Conservation (phyloP, 30 jellyfish, hydroid and myxozoan genomes). For the Pelagia noctiluca region DNA sequence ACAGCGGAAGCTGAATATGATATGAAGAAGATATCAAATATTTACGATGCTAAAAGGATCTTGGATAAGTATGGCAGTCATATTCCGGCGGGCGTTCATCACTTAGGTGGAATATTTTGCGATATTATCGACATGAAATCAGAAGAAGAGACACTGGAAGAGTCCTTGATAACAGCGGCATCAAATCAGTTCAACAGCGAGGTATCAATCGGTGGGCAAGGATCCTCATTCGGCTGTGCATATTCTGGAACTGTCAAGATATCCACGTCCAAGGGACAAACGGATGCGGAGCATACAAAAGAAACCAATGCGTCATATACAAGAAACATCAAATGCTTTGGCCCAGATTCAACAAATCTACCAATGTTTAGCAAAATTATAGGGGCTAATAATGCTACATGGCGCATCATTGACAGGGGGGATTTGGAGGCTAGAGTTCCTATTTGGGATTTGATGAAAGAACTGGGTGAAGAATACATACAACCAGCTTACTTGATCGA, state of each 20-base stretch:
- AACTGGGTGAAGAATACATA: neutral
- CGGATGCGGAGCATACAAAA: neutral
- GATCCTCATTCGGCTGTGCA: neutral
- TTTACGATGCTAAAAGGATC: neutral
- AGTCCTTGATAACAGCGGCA: neutral
- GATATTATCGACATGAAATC: neutral
- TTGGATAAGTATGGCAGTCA: neutral
- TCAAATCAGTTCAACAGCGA: neutral
- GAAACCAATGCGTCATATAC: neutral
- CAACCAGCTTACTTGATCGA: neutral
- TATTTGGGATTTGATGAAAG: neutral
- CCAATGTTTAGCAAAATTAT: neutral
- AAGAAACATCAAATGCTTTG: neutral
- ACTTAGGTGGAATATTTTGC: neutral
- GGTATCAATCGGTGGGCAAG: neutral
- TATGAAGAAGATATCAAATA: neutral
- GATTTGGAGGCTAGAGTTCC: neutral
- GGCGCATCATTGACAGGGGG: neutral
- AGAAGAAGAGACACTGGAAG: neutral
- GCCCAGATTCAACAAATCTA: neutral
- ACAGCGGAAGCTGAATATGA: neutral
- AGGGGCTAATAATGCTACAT: neutral
- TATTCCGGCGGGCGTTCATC: neutral
- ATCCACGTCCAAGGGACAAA: neutral
- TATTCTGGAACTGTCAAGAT: neutral